These are phyloP conservation scores for Sternotherus odoratus DNA, from an alignment of 2,797 vertebrate genomes.

Conservation along the genomic window DNA sequence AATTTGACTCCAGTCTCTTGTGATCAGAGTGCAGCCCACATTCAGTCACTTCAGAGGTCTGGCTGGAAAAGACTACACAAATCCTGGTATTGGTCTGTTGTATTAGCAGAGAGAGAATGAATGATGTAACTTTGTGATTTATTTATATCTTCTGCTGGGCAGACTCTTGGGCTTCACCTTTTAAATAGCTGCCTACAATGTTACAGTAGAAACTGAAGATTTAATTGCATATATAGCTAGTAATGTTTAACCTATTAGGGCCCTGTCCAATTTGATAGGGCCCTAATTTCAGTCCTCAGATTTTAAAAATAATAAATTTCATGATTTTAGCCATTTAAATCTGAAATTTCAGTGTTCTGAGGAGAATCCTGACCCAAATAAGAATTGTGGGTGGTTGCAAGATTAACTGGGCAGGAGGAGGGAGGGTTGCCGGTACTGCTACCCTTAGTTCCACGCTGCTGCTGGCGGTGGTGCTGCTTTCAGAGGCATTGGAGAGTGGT, in stretches of 20 bases:
- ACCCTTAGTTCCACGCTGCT: too few relatives aligned
- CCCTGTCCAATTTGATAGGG: too few relatives aligned
- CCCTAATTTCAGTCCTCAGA: too few relatives aligned
- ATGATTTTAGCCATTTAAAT: too few relatives aligned
- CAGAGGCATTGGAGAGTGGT: too few relatives aligned
- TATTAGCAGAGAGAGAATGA: not conserved
- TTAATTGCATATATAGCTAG: not conserved
- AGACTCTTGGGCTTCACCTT: not conserved
- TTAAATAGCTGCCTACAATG: not conserved
- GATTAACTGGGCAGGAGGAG: too few relatives aligned
- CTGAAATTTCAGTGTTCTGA: too few relatives aligned
- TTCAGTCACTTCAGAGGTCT: not conserved
- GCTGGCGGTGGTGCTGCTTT: too few relatives aligned
- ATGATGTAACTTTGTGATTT: not conserved
- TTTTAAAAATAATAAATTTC: too few relatives aligned
- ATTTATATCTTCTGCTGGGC: not conserved
- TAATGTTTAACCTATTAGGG: not conserved
- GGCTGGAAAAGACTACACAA: not conserved
- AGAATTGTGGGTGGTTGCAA: too few relatives aligned
- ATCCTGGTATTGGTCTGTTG: not conserved
- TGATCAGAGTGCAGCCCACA: not conserved
- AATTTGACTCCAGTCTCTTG: not conserved
- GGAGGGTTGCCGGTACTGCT: too few relatives aligned
- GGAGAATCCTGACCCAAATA: too few relatives aligned
- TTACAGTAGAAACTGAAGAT: not conserved